A percentile compares a stretch with the other conserved stretches of the same genome.
Conservation (phyloP, 1,140 invertebrate species). For the Apis laboriosa region DNA sequence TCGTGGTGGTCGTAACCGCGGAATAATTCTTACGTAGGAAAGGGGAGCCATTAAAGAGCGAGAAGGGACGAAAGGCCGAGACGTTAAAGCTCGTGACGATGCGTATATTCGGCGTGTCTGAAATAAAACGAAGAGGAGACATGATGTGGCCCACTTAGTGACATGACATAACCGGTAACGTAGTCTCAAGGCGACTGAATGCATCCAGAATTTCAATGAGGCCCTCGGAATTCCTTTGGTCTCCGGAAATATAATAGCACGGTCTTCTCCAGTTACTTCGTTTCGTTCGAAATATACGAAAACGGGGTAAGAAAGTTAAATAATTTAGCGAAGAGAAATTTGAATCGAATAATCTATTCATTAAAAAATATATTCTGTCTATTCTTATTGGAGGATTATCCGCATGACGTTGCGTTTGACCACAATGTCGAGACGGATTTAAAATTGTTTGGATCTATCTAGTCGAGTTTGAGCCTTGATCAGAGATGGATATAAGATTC, state of each 20-base stretch:
- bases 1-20: conserved; percentile 14
- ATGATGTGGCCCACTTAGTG: conserved; percentile 52
- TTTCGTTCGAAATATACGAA: background rate
- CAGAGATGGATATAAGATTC: too few relatives aligned
- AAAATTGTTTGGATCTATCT: too few relatives aligned
- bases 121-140: conserved; percentile 26
- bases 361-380: background rate
- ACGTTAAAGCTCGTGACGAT: conserved; percentile 20
- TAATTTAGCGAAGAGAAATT: too few relatives aligned
- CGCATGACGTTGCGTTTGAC: background rate
- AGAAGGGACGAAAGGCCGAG: conserved; percentile 1
- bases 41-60: conserved; percentile 8
- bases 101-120: conserved; percentile 28
- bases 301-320: too few relatives aligned
- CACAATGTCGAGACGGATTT: background rate
- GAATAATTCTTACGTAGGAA: conserved; percentile 27
- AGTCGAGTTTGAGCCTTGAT: too few relatives aligned
- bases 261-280: background rate
- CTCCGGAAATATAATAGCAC: background rate
- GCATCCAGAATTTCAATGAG: conserved; percentile 48
- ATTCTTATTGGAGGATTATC: background rate
- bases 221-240: background rate
- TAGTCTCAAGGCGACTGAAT: conserved; percentile 32
- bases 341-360: background rate
- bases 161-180: conserved; percentile 55